Evolutionary conservation across 2,888 invertebrate species (phyloP).

Genomic region (Dorcus hopei): DNA sequence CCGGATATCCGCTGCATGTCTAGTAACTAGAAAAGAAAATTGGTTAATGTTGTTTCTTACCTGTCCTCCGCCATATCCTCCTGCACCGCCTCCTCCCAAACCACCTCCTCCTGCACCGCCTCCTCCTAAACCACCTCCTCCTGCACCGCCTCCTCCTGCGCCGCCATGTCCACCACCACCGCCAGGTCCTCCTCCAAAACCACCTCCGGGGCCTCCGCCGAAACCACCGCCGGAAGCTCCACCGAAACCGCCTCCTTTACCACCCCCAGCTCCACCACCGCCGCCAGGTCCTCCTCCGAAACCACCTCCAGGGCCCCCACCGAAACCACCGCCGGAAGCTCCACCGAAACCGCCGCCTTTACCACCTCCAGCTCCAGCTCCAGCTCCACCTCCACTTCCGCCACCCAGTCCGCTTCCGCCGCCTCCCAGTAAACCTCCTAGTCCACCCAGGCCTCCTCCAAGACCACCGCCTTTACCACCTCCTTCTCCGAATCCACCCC

Average conservation of each 20-base stretch:
- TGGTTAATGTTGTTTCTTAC: background rate
- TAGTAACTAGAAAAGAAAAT: too few species aligned
- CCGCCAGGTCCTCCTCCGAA: slow-evolving; percentile 6
- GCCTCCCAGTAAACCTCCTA: slow-evolving; percentile 9
- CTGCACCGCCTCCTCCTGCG: slow-evolving; percentile 5
- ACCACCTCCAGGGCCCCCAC: background rate
- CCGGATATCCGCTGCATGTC: too few species aligned
- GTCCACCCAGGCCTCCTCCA: slow-evolving; percentile 19
- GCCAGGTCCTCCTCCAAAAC: slow-evolving; percentile 3
- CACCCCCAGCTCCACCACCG: slow-evolving; percentile 7
- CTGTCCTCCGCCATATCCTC: slow-evolving; percentile 14
- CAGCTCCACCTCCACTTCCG: slow-evolving; percentile 4
- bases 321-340: slow-evolving; percentile 3
- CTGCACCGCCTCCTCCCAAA: slow-evolving; percentile 9
- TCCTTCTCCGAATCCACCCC: slow-evolving; percentile 21
- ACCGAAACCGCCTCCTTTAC: slow-evolving; percentile 5
- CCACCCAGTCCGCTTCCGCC: slow-evolving; percentile 12
- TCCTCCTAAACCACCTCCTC: slow-evolving; percentile 6
- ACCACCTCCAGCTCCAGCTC: slow-evolving; percentile 5
- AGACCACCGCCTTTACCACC: slow-evolving; percentile 5
- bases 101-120: slow-evolving; percentile 10
- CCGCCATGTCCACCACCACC: background rate
- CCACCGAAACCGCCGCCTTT: slow-evolving; percentile 5
- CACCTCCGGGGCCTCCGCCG: slow-evolving; percentile 1
- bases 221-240: slow-evolving; percentile 5